Conservation (phyloP, 2,113 vertebrate genomes). For the Synodontis membranacea region DNA sequence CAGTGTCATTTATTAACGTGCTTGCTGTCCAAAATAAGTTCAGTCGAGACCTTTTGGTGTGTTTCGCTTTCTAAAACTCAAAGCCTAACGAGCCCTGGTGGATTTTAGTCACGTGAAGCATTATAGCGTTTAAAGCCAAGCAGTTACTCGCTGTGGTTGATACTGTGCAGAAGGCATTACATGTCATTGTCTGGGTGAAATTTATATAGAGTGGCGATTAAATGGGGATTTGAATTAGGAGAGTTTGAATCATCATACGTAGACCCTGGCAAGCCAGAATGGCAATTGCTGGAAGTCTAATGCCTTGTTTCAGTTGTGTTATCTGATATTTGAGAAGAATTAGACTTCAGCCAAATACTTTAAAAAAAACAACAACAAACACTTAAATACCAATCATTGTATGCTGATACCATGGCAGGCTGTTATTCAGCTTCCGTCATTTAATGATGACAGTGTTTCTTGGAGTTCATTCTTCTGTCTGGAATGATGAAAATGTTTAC, state of each 20-base stretch:
- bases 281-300: neutral
- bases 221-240: neutral
- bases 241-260: neutral
- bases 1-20: constrained; percentile 54
- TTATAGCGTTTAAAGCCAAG: constrained; percentile 48
- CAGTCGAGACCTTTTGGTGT: constrained; percentile 54
- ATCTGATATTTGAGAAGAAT: neutral
- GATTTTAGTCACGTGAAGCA: constrained; percentile 52
- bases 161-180: constrained; percentile 51
- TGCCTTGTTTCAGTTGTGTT: neutral
- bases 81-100: constrained; percentile 51
- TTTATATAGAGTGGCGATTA: constrained; percentile 27
- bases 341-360: neutral
- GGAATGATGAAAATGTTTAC: neutral
- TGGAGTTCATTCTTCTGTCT: neutral
- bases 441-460: neutral
- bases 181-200: constrained; percentile 28
- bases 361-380: neutral
- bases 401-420: neutral
- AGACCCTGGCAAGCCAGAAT: neutral
- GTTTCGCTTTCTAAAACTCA: constrained; percentile 58
- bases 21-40: constrained; percentile 62
- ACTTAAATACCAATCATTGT: neutral
- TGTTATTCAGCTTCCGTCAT: neutral
- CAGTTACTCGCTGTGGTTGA: constrained; percentile 45